Base-by-base conservation (phyloP, 2,797 vertebrate species). In the Lerista edwardsae region DNA sequence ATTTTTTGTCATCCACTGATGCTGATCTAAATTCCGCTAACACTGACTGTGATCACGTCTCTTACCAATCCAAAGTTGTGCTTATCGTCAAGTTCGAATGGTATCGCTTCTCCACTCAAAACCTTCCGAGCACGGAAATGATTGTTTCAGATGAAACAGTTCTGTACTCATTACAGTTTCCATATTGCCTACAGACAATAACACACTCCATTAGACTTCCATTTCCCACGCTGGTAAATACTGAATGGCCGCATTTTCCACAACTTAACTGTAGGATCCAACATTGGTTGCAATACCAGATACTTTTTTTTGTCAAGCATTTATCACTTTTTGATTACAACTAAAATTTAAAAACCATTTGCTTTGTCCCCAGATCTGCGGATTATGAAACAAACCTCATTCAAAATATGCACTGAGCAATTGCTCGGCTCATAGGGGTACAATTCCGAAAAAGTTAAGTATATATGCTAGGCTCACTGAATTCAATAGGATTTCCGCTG, bases 131-230 rank as follows among this genome's bases (percentile, higher is more conserved):
- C 77, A 79, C 79, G 31, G 59, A 84, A 79, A 84, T 25, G n/a
- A 84, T 59, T 41, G 15, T 74, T 74, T 65, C 23, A 51, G 34
- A 65, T 79, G 69, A 65, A 74, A 74, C 59, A 64, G 61, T 79
- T 31, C 34, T 79, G 72, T 55, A 84, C 77, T 74, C 69, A 84
- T 78, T 84, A 77, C 59, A 39, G 59, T 84, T 47, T 79, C 69
- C 51, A 74, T 79, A 57, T 73, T 65, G 69, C 76, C 68, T 31
- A 79, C 44, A 84, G 77, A 51, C 59, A 84, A 79, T 65, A 73
- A 65, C 69, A 79, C 76, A 84, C 59, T 41, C 77, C 69, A 74
- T 84, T 84, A 84, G 83, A 74, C 71, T 79, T 64, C n/a, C 61
- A 84, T 84, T 84, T 84, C 44, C 77, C 7, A 31, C 62, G 41